phyloP scores from a whole-genome alignment of 2,113 vertebrate species.

The Amia ocellicauda region DNA sequence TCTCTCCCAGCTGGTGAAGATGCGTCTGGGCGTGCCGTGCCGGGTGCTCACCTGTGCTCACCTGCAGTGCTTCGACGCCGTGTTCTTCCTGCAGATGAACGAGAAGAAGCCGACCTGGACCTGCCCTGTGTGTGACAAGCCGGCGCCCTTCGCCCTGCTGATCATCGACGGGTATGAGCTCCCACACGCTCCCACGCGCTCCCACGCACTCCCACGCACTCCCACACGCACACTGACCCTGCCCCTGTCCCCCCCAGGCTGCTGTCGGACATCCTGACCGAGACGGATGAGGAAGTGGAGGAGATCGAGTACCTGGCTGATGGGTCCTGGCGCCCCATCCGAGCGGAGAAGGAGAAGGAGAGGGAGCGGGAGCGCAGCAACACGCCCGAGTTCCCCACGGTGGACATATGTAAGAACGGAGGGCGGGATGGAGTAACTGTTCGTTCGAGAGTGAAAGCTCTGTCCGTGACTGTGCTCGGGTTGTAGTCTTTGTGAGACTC shows the following conservation, averaged over 20 bases:
- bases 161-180: constrained; percentile 88
- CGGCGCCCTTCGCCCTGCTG: constrained; percentile 91
- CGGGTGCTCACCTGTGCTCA: constrained; percentile 92
- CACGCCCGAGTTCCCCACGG: constrained; percentile 84
- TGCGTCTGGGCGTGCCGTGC: constrained; percentile 92
- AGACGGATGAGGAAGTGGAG: constrained; percentile 85
- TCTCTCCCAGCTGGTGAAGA: constrained; percentile 88
- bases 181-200: neutral
- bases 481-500: too few relatives aligned
- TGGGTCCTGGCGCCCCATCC: constrained; percentile 92
- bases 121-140: constrained; percentile 96
- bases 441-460: too few relatives aligned
- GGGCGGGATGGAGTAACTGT: neutral
- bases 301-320: constrained; percentile 95
- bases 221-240: neutral
- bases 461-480: too few relatives aligned
- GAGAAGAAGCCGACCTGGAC: constrained; percentile 98
- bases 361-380: constrained; percentile 79
- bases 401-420: constrained; percentile 79
- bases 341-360: constrained; percentile 82
- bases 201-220: neutral
- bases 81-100: constrained; percentile 99
- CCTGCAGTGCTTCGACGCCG: constrained; percentile 96
- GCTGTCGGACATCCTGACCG: constrained; percentile 87
- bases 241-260: constrained; percentile 61